Base-by-base conservation (phyloP, 2,888 invertebrate species). In the Brachycybe producta region DNA sequence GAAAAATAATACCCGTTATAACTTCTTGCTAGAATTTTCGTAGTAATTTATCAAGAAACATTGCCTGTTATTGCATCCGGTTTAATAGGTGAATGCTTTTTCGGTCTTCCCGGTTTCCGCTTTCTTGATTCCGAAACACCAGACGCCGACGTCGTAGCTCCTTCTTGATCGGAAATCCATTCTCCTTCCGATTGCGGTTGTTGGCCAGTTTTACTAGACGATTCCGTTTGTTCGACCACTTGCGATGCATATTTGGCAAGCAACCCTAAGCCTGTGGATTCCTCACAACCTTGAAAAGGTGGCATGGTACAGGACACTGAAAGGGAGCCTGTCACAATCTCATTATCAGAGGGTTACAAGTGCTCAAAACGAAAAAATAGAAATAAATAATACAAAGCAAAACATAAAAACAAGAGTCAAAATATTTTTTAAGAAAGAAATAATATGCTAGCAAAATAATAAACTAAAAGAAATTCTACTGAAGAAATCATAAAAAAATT, bases 61-160 rank as follows among this genome's bases (percentile, higher is more conserved):
- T 28, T 61, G 63, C 64, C 64, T 54, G 63, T 65, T 1, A 59
- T 58, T 19, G 38, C 43, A 15, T 61, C 59, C 1, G 59, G 56
- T 49, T 39, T 40, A 26, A 32, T 70, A 69, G 13, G 70, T 62
- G 77, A 74, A 11, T 82, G 72, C 62, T 84, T 84, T 56, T 82
- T 78, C 0, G 85, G 86, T 57, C 84, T 72, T 0, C 84, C 84
- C 0, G 84, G 84, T 70, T 86, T 85, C 8, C 86, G 75, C 63
- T 85, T 85, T 60, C 84, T 81, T 36, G 61, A 61, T 7, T 53
- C 45, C 1, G 54, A 55, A 26, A 42, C 44, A 24, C 49, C 42
- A 24, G 32, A n/a, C n/a, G 30, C 39, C 30, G 51, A 51, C 30
- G 38, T 27, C 8, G 40, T 40, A 8, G 11, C 15, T 5, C 15